Conservation (phyloP, 2,113 vertebrate genomes). For the Pollimyrus isidori region DNA sequence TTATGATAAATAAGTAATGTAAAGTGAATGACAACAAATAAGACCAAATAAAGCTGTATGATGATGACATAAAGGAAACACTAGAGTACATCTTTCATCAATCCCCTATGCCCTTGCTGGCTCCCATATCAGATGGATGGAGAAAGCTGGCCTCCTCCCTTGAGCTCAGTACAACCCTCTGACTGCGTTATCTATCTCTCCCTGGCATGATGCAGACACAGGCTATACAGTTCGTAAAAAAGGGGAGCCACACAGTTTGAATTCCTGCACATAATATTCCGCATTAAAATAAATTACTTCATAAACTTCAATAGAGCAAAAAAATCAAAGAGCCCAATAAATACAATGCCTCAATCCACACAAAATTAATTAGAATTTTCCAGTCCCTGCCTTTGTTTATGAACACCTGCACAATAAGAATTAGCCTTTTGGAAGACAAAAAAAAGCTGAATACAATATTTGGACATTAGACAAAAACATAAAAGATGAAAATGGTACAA, state of each 20-base stretch:
- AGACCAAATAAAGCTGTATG: not conserved
- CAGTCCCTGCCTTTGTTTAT: not conserved
- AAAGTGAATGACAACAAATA: not conserved
- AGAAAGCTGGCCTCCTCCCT: not conserved
- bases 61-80: not conserved
- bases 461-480: not conserved
- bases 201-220: not conserved
- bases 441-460: not conserved
- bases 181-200: not conserved
- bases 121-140: not conserved
- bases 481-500: not conserved
- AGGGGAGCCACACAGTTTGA: not conserved
- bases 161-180: not conserved
- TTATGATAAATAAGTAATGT: not conserved
- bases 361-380: not conserved
- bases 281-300: not conserved
- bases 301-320: not conserved
- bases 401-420: not conserved
- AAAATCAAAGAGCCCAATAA: not conserved
- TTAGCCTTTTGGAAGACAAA: not conserved
- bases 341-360: not conserved
- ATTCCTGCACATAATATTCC: not conserved
- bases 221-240: not conserved
- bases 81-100: not conserved
- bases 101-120: not conserved